Base-by-base conservation (phyloP, 2,888 invertebrate genomes). In the Artemia sinica region DNA sequence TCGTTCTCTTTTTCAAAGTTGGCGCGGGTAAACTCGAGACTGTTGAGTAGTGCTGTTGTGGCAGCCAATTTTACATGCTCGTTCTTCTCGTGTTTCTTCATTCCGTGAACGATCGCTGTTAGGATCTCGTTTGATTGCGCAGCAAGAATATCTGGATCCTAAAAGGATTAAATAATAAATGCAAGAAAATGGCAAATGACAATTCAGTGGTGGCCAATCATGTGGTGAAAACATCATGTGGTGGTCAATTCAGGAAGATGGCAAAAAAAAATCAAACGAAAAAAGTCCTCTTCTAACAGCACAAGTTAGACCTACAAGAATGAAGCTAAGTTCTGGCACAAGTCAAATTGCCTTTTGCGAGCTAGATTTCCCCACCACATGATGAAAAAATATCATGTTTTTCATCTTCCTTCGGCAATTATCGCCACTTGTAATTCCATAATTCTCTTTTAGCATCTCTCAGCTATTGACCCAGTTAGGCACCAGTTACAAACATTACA, bases 1-100 rank as follows among this genome's bases (percentile, higher is more conserved):
- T 99, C 98, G 70, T 88, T 85, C 78, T 96, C 95, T 77, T 91
- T 91, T 74, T 96, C 95, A 80, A 99, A 99, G 81, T 98, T 99
- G 50, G 91, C 91, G 80, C 91, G 90, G 14, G 97, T 98, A 77
- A 99, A 99, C 81, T 99, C 98, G 69, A 99, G 80, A 0, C 97
- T 98, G 80, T 99, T 99, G 67, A 91, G 84, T 49, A 99, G 82
- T 4, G 98, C 97, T 74, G 89, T 94, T 8, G 96, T 97, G 48
- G 98, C 98, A 65, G 98, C 97, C 68, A 96, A 82, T 72, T 92
- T 84, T 6, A 99, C 97, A 79, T 96, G 89, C 77, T 88, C 88
- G 77, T 92, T 93, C 0, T 91, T 86, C 77, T 95, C 95, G 71
- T 88, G 88, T 74, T 89, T 88, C 73, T 95, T 85, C 97, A 99